These are phyloP conservation scores for Drosophila borealis DNA, from an alignment of 2,888 invertebrate species.

Conservation along the genomic window DNA sequence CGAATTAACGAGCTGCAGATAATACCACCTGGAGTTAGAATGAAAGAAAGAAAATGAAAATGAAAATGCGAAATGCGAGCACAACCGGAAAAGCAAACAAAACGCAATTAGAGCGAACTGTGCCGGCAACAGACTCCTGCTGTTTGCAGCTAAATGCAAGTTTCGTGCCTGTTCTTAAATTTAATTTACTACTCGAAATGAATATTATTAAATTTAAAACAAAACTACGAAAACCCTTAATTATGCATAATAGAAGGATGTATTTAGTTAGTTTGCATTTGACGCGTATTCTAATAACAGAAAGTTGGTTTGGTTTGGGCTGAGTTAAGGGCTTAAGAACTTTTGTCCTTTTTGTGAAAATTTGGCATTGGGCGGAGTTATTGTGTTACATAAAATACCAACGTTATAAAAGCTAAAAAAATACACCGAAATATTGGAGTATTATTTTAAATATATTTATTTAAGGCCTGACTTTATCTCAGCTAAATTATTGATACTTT, in stretches of 20 bases:
- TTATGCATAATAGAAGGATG: slow-evolving; percentile 1
- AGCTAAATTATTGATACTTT: no score
- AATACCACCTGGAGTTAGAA: slow-evolving; percentile 47
- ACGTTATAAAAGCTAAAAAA: no score
- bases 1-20: slow-evolving; percentile 53
- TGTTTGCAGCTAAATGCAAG: slow-evolving; percentile 18
- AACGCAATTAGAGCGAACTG: slow-evolving; percentile 34
- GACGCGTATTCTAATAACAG: no score
- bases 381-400: no score
- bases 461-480: no score
- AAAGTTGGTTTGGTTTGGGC: no score
- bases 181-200: slow-evolving; percentile 4
- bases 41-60: slow-evolving; percentile 1
- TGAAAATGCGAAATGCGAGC: not conserved
- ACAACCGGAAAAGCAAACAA: slow-evolving; percentile 40
- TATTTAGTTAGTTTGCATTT: no score
- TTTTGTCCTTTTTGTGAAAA: no score
- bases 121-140: slow-evolving; percentile 21
- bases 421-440: no score
- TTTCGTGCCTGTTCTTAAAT: slow-evolving; percentile 1
- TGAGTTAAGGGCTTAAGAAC: no score
- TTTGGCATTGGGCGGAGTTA: no score
- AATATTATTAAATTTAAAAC: slow-evolving; percentile 12
- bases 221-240: not conserved
- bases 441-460: no score